Evolutionary conservation across 2,113 vertebrate species (phyloP).

Genomic region (Rhinolophus sinicus): DNA sequence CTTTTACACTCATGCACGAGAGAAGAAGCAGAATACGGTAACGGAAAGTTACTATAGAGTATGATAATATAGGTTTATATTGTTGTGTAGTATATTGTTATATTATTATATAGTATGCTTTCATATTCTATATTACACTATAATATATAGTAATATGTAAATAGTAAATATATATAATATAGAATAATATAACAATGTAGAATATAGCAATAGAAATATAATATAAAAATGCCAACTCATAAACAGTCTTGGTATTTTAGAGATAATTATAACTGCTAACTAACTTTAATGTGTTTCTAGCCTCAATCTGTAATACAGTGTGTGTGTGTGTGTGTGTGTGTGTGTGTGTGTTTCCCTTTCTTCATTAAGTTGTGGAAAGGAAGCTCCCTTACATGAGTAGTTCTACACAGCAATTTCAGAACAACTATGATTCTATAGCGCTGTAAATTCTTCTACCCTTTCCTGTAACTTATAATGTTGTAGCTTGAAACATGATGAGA

Average conservation of each 20-base stretch:
- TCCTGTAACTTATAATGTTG: neutral
- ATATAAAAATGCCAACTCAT: neutral
- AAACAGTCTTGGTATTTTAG: neutral
- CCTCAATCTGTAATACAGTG: neutral
- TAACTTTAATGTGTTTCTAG: neutral
- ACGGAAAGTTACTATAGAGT: neutral
- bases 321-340: neutral
- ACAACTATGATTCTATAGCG: neutral
- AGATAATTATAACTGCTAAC: neutral
- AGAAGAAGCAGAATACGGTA: neutral
- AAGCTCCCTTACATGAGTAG: neutral
- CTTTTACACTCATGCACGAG: neutral
- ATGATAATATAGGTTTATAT: neutral
- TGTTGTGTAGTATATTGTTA: neutral
- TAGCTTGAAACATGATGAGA: neutral
- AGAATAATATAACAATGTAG: neutral
- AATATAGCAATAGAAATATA: neutral
- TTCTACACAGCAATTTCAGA: neutral
- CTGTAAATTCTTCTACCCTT: neutral
- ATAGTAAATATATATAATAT: neutral
- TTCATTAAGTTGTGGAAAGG: neutral
- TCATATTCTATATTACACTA: neutral
- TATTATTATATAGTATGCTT: neutral
- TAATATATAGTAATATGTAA: neutral
- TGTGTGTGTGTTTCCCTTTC: neutral